Evolutionary conservation across 2,888 invertebrate genomes (phyloP).

Genomic region (Troides helena): DNA sequence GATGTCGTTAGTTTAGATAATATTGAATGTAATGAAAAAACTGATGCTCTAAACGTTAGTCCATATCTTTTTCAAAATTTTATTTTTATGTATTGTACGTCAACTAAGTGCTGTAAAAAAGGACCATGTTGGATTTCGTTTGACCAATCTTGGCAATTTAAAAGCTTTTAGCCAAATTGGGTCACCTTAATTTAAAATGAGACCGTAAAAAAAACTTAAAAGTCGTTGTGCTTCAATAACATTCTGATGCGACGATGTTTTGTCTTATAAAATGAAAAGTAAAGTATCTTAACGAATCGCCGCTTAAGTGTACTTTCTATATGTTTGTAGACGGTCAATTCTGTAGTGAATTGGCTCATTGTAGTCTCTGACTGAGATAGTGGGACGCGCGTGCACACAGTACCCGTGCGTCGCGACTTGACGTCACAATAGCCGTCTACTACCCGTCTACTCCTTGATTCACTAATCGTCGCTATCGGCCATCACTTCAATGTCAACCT

Average conservation of each 20-base stretch:
- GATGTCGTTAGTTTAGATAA: not conserved
- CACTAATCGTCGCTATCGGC: constrained; percentile 52
- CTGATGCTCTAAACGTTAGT: not conserved
- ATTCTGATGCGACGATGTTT: not conserved
- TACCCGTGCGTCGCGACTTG: constrained; percentile 50
- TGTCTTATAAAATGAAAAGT: not conserved
- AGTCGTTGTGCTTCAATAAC: constrained; percentile 28
- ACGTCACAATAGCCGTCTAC: constrained; percentile 75
- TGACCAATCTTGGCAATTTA: constrained; percentile 12
- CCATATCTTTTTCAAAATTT: not conserved
- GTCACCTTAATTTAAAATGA: constrained; percentile 22
- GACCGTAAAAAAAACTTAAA: constrained; percentile 11
- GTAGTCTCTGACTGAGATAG: constrained; percentile 48
- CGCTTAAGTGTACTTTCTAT: not conserved
- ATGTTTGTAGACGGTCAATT: constrained; percentile 46
- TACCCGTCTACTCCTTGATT: constrained; percentile 65
- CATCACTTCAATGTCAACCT: constrained; percentile 49
- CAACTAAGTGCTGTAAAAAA: constrained; percentile 8
- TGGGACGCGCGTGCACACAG: constrained; percentile 54
- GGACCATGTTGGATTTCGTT: not conserved
- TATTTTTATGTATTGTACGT: not conserved
- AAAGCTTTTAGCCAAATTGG: constrained; percentile 24
- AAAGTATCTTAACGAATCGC: not conserved
- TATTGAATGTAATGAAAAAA: not conserved
- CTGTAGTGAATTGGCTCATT: constrained; percentile 71